These are phyloP conservation scores for Lepidonotus clava DNA, from an alignment of 2,888 invertebrate species.

Conservation along the genomic window DNA sequence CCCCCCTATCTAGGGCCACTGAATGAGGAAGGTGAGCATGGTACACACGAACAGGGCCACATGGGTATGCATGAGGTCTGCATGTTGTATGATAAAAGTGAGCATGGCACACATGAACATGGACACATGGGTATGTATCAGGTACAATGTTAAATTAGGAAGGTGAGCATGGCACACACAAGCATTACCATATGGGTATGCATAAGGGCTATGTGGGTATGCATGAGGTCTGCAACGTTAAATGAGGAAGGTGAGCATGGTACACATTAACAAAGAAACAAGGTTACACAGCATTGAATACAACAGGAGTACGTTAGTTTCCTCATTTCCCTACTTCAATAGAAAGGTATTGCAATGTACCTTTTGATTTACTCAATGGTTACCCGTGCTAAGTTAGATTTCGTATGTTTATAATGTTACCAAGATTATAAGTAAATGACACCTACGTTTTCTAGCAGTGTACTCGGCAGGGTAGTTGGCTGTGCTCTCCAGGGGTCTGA, in stretches of 20 bases:
- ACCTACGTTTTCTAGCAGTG: conserved; percentile 74
- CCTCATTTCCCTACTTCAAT: too few species aligned
- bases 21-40: conserved; percentile 93
- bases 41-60: conserved; percentile 96
- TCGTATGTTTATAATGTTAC: too few species aligned
- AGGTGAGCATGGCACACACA: conserved; percentile 93
- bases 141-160: too few species aligned
- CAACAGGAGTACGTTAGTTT: too few species aligned
- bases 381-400: too few species aligned
- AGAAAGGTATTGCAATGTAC: too few species aligned
- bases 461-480: conserved; percentile 65
- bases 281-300: conserved; percentile 96
- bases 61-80: conserved; percentile 94
- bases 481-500: conserved; percentile 60
- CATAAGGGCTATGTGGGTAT: conserved; percentile 83
- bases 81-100: conserved; percentile 55
- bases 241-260: conserved; percentile 93
- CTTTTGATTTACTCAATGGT: too few species aligned
- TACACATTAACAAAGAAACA: conserved; percentile 95
- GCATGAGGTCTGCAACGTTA: conserved; percentile 5
- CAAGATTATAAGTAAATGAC: neutral
- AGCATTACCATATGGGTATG: conserved; percentile 95
- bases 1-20: too few species aligned
- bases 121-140: too few species aligned
- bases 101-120: too few species aligned